These are phyloP conservation scores for Lepeophtheirus nordmannii DNA, from an alignment of 2,888 invertebrate genomes.

Conservation along the genomic window DNA sequence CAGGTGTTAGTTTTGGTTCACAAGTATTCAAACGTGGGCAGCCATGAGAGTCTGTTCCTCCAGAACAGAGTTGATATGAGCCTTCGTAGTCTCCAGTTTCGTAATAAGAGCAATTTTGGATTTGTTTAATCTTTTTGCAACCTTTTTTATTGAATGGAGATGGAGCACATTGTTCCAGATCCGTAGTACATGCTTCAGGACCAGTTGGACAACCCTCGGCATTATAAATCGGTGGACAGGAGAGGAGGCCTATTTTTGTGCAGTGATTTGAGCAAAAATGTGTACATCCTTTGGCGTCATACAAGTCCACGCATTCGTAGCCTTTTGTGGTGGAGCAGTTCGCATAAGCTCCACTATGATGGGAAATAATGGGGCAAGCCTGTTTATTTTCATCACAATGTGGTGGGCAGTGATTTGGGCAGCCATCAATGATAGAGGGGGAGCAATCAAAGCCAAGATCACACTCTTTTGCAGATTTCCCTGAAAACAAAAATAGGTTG, in stretches of 20 bases:
- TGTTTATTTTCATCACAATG: neutral
- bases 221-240: neutral
- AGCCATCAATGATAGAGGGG: neutral
- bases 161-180: neutral
- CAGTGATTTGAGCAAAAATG: neutral
- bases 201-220: neutral
- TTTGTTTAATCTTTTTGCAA: neutral
- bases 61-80: constrained; percentile 1
- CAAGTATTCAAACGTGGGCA: neutral
- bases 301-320: constrained; percentile 2
- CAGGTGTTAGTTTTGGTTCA: neutral
- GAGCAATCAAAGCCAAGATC: neutral
- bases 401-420: neutral
- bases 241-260: neutral
- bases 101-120: neutral
- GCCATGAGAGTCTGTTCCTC: constrained; percentile 1
- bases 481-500: neutral
- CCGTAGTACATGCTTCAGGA: neutral
- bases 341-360: neutral
- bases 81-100: neutral
- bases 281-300: neutral
- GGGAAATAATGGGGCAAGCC: constrained; percentile 1
- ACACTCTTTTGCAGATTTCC: neutral
- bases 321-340: neutral
- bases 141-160: neutral